phyloP scores from a whole-genome alignment of 2,797 vertebrate species.

The Pelodytes ibericus region DNA sequence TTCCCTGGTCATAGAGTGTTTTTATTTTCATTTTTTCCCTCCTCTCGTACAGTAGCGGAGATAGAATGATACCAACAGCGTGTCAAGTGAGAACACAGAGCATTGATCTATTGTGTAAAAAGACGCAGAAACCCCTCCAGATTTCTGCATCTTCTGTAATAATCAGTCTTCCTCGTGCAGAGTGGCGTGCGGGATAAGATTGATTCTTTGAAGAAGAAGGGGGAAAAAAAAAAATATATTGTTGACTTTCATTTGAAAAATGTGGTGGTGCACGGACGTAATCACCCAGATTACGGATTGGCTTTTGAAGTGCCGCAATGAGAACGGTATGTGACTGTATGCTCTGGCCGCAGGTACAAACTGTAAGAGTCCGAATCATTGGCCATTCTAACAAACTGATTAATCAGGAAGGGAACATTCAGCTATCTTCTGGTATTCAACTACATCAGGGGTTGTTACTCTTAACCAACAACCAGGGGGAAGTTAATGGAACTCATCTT shows the following conservation, averaged over 20 bases:
- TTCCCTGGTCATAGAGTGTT: neutral
- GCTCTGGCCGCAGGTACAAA: neutral
- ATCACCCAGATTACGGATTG: constrained; percentile 3
- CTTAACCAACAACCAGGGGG: too few relatives aligned
- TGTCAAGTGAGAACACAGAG: neutral
- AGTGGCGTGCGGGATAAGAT: constrained; percentile 2
- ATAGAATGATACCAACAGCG: neutral
- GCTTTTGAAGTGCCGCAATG: constrained; percentile 7
- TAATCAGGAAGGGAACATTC: too few relatives aligned
- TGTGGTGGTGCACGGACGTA: constrained; percentile 17
- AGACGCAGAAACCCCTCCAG: neutral
- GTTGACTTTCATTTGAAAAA: neutral
- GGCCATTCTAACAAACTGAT: too few relatives aligned
- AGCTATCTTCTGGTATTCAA: too few relatives aligned
- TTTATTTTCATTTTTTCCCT: neutral
- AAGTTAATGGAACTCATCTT: too few relatives aligned
- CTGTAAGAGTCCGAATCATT: neutral
- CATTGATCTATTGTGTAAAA: neutral
- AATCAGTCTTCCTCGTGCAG: neutral
- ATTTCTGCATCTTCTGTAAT: neutral
- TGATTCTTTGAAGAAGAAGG: neutral
- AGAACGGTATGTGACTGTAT: constrained; percentile 16
- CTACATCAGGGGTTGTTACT: too few relatives aligned
- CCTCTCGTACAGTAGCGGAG: neutral
- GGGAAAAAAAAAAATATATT: neutral